These are phyloP conservation scores for Xestobium rufovillosum DNA, from an alignment of 2,888 invertebrate genomes.

Conservation along the genomic window DNA sequence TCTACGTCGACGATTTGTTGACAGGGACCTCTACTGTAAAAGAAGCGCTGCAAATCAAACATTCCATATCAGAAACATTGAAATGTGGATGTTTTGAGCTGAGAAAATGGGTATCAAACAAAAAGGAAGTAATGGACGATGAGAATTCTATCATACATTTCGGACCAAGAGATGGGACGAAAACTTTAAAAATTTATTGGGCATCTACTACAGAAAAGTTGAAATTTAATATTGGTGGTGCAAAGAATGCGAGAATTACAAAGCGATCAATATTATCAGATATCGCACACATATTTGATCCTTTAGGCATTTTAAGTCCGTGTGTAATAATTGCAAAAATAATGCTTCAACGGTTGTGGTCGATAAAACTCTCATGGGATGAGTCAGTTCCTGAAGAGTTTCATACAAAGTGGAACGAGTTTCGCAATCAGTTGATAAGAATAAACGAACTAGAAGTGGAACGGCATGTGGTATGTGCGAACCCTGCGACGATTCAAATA, in stretches of 20 bases:
- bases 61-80: not conserved
- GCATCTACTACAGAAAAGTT: not conserved
- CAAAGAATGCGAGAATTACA: too few relatives aligned
- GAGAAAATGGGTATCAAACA: not conserved
- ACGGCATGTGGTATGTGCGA: slow-evolving; percentile 7
- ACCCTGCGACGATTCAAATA: not conserved
- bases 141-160: too few relatives aligned
- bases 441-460: slow-evolving; percentile 10
- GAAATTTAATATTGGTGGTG: not conserved
- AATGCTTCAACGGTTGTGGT: slow-evolving; percentile 14
- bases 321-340: slow-evolving; percentile 13
- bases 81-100: not conserved
- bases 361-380: slow-evolving; percentile 15
- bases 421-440: not conserved
- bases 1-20: slow-evolving; percentile 1
- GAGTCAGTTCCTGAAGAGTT: slow-evolving; percentile 9
- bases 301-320: slow-evolving; percentile 13
- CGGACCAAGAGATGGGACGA: slow-evolving; percentile 11
- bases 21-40: not conserved
- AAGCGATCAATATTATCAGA: too few relatives aligned
- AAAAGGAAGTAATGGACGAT: not conserved
- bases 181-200: slow-evolving; percentile 14
- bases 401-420: slow-evolving; percentile 8
- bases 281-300: too few relatives aligned
- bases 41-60: not conserved